Evolutionary conservation across 2,113 vertebrate species (phyloP).

Genomic region (Ahaetulla prasina): DNA sequence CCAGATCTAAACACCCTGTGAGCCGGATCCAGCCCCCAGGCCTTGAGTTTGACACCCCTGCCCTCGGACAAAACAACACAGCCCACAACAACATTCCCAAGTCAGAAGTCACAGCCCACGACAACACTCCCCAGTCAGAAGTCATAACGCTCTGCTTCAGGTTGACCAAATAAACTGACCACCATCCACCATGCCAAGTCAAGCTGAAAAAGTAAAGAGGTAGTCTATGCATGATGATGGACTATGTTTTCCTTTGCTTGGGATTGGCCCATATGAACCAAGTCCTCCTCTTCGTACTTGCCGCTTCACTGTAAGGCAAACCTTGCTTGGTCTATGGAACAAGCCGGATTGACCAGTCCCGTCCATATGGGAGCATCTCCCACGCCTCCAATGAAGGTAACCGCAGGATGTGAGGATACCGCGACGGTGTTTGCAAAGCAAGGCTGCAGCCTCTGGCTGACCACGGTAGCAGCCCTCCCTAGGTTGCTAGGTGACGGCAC

Average conservation of each 20-base stretch:
- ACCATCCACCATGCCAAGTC: neutral
- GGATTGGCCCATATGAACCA: neutral
- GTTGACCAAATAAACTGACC: neutral
- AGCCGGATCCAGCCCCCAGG: too few relatives aligned
- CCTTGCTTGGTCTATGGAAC: neutral
- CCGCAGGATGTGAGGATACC: too few relatives aligned
- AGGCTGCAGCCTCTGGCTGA: neutral
- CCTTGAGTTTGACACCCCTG: too few relatives aligned
- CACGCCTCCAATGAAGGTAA: neutral
- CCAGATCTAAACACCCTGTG: too few relatives aligned
- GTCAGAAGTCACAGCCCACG: too few relatives aligned
- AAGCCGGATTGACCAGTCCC: neutral
- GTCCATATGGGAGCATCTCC: neutral
- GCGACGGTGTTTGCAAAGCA: neutral
- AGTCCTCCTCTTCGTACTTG: neutral
- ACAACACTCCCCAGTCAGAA: too few relatives aligned
- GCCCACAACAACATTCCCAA: too few relatives aligned
- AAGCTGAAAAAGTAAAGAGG: neutral
- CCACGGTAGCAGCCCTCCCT: neutral
- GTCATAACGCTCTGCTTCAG: too few relatives aligned
- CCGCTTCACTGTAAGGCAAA: neutral
- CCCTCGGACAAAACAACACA: neutral
- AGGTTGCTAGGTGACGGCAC: constrained; percentile 1
- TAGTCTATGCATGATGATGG: neutral
- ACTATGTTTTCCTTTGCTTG: neutral